Evolutionary conservation across 1,140 invertebrate genomes (phyloP), one percentile per base, ranked within the genome.

Genomic region (Lepidotrigona ventralis): DNA sequence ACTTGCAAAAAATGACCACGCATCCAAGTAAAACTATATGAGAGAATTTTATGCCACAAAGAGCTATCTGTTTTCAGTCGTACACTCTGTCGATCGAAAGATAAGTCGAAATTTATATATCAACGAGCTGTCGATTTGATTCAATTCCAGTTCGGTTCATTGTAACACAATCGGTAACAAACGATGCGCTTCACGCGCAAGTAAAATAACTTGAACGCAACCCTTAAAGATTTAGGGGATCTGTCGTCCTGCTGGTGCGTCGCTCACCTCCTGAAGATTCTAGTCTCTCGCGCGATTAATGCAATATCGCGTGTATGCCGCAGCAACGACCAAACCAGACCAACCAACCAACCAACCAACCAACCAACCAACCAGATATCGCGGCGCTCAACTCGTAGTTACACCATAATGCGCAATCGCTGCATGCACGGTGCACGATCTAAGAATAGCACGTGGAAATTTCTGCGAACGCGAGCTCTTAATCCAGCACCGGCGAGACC

Each of bases 331-430:
- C 64, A 33, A 60, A 69, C 26, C 21, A 46, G 39, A 53, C 70
- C n/a, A 26, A 26, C 39, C 39, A n/a, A 23, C 54, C 15, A 29
- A 23, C 53, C 73, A 58, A 33, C 29, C 33, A 33, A 53, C 70
- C n/a, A 26, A 26, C 39, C 39, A n/a, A 23, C 54, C 11, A 29
- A 23, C 53, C 73, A 58, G 80, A 68, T 75, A 66, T 46, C 64
- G 73, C 82, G 39, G 60, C 83, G 56, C 76, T 51, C 72, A 29
- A 73, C 81, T 64, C 46, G 46, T 29, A 79, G 71, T 84, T 79
- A 82, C 64, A 70, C 79, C 66, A 73, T 81, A 53, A 64, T 51
- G 79, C 71, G 79, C 71, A 66, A 81, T 74, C 79, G 46, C 51
- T 46, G 60, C 29, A 33, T 54, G 56, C 51, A 74, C 70, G 54